Base-by-base conservation (phyloP, 2,888 invertebrate species). In the Lepetodrilus schrolli region DNA sequence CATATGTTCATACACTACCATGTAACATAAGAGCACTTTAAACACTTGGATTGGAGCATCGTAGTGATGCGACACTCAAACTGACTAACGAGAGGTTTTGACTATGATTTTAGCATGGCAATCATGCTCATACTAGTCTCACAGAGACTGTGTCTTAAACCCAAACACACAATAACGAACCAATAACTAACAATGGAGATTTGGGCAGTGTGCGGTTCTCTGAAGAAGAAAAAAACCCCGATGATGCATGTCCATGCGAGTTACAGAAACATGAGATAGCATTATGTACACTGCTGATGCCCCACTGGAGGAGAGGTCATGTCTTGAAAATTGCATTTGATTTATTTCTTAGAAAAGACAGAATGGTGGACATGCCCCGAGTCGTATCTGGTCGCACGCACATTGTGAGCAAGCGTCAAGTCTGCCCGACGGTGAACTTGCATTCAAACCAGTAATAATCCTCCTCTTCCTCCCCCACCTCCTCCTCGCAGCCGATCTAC, bases 261-360 rank as follows among this genome's bases (percentile, higher is more conserved):
- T 51, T 23, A 58, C 20, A 58, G 43, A 17, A n/a, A 58, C 5
- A 58, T 58, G 58, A 58, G 30, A 58, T 17, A 21, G 58, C 58
- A 58, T 58, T 30, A 58, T 58, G 30, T 58, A 30, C 30, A 58
- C 58, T 26, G 51, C 51, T n/a, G 34, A 58, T 58, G 58, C 58
- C 58, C 26, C 30, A 30, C 34, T 23, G 13, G 58, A 30, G 34
- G 58, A 58, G 10, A 7, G 5, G 23, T 43, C 43, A n/a, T 43
- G n/a, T 43, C 43, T 26, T 51, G n/a, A n/a, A 30, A 58, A 58
- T 58, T 58, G 58, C 58, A 58, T 58, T 58, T 58, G 58, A 58
- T 58, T 58, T 23, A 26, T n/a, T n/a, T n/a, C n/a, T n/a, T n/a
- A n/a, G n/a, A n/a, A n/a, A n/a, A n/a, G n/a, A n/a, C 26, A 30